Base-by-base conservation (phyloP, 2,797 vertebrate genomes). In the Brachyalestes nurse region DNA sequence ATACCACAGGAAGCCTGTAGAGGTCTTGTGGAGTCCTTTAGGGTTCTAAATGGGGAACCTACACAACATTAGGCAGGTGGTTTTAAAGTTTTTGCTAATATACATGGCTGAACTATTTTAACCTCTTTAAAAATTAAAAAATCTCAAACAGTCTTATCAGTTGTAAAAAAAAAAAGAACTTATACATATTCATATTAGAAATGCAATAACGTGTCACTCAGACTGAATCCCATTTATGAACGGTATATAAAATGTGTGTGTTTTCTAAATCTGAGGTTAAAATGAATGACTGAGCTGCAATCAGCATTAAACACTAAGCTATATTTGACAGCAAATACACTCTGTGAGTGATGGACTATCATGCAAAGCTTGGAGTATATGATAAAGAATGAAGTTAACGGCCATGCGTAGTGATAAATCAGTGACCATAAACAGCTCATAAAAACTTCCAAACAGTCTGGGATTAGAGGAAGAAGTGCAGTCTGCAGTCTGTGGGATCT, bases 371-470 rank as follows among this genome's bases (percentile, higher is more conserved):
- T 64, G 77, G 77, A 86, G 74, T 42, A 45, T 72, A 83, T 74
- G 40, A 88, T 75, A 82, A 85, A 84, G 77, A 82, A 84, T 84
- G 58, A 82, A 80, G 65, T 75, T 76, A 82, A 84, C 57, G 53
- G 70, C 79, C 72, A 80, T 70, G 61, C 72, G 64, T 53, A 42
- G 74, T 65, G 51, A 80, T 81, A 86, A 87, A 80, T 87, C 74
- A 78, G 49, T 23, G 64, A 70, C n/a, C 75, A 80, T 79, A 82
- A 84, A 86, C 76, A 84, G 77, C 78, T 84, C 76, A 81, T 84
- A 84, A 86, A 88, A 85, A 83, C 79, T 82, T 81, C 77, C 60
- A 83, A 84, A 83, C 83, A 84, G 82, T 83, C 76, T 76, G 61
- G 83, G 42, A 67, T 82, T 82, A 79, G 45, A 76, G 67, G 73